Conservation (phyloP, 2,888 invertebrate genomes). For the Crematogaster levior region DNA sequence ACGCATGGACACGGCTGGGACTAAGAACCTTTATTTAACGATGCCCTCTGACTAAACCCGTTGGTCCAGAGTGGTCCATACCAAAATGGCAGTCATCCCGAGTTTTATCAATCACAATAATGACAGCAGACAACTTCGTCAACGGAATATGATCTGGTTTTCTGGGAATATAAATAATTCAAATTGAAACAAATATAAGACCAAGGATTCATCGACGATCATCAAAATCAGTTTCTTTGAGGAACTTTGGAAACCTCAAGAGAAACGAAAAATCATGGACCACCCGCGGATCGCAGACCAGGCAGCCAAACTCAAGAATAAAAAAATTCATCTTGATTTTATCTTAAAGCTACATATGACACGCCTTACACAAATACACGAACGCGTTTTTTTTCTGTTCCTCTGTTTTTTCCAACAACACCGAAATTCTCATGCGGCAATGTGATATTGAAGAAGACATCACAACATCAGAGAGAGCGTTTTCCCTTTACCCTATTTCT, state of each 20-base stretch:
- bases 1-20: constrained; percentile 82
- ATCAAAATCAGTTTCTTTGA: neutral
- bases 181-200: neutral
- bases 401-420: constrained; percentile 7
- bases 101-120: constrained; percentile 31
- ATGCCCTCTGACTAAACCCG: constrained; percentile 63
- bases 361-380: constrained; percentile 52
- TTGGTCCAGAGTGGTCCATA: constrained; percentile 77
- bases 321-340: constrained; percentile 60
- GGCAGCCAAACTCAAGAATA: constrained; percentile 72
- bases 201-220: neutral
- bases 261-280: constrained; percentile 63
- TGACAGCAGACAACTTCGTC: constrained; percentile 55
- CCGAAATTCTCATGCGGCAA: constrained; percentile 77
- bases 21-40: constrained; percentile 34
- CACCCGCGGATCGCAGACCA: constrained; percentile 74
- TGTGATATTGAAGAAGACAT: constrained; percentile 79
- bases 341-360: constrained; percentile 58
- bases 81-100: constrained; percentile 56
- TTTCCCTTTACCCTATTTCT: constrained; percentile 14
- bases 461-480: constrained; percentile 64
- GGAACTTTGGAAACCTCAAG: constrained; percentile 39
- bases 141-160: constrained; percentile 35
- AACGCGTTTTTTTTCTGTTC: constrained; percentile 18
- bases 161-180: neutral